Percentiles rank a stretch among this genome's conserved stretches.
Conservation (phyloP, 2,888 invertebrate species). For the Drosophila cognata region DNA sequence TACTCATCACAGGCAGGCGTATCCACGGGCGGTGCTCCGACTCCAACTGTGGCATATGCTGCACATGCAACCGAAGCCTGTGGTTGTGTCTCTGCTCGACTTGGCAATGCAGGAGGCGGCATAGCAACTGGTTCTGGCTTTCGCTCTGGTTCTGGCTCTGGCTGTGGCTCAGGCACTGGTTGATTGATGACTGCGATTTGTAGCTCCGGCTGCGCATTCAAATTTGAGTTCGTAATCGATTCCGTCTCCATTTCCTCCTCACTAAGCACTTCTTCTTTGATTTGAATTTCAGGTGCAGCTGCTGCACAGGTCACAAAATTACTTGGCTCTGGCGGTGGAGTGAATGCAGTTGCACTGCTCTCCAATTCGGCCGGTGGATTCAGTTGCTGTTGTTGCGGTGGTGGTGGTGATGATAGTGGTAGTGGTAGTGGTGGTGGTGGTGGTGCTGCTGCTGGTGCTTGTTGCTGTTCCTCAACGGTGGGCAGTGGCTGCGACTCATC, state of each 20-base stretch:
- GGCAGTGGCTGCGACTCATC: conserved; percentile 9
- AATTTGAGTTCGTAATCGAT: neutral
- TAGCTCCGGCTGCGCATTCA: neutral
- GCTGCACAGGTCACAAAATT: neutral
- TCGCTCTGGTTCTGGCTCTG: neutral
- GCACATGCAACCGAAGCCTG: neutral
- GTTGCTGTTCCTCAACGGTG: conserved; percentile 57
- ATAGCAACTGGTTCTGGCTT: conserved; percentile 30
- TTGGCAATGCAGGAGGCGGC: conserved; percentile 35
- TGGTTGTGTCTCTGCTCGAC: conserved; percentile 6
- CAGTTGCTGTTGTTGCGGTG: conserved; percentile 4
- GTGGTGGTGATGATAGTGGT: neutral
- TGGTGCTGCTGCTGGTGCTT: neutral
- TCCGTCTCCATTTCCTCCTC: conserved; percentile 76
- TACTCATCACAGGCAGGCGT: conserved; percentile 10
- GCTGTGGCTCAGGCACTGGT: neutral
- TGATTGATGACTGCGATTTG: neutral
- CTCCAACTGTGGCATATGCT: neutral
- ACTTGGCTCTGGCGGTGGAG: conserved; percentile 10
- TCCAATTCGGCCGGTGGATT: conserved; percentile 9
- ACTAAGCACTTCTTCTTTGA: conserved; percentile 78
- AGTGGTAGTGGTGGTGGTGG: neutral
- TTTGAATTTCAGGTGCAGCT: conserved; percentile 29
- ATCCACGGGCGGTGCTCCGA: neutral
- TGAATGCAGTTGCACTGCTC: conserved; percentile 4